Conservation (phyloP, 1,140 invertebrate genomes). For the Drosophila fuyamai region DNA sequence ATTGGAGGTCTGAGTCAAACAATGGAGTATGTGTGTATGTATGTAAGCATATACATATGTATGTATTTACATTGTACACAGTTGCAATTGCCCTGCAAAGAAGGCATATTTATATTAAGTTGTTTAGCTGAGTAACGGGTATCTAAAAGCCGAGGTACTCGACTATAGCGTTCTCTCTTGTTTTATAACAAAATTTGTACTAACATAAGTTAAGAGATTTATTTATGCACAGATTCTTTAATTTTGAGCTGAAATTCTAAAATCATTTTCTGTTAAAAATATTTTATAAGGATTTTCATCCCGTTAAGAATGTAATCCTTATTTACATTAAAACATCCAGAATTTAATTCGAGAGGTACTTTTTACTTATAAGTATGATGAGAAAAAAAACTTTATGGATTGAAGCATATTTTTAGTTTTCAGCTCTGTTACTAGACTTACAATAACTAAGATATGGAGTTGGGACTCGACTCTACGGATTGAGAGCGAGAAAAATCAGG, state of each 20-base stretch:
- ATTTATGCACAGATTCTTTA: not conserved
- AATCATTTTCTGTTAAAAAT: no score
- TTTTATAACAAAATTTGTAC: constrained; percentile 6
- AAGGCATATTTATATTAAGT: no score
- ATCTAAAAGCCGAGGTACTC: no score
- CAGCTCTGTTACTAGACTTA: not conserved
- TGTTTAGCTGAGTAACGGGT: no score
- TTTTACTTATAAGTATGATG: not conserved
- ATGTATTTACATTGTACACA: no score
- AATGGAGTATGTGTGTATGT: no score
- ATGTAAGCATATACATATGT: no score
- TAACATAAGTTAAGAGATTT: not conserved
- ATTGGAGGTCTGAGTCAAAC: no score
- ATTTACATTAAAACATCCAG: not conserved
- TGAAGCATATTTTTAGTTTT: not conserved
- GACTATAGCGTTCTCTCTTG: no score
- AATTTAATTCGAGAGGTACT: not conserved
- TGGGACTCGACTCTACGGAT: not conserved
- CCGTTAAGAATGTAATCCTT: no score
- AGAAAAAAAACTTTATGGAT: constrained; percentile 2
- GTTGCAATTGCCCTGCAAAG: no score
- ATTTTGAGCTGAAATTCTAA: not conserved
- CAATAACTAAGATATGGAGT: constrained; percentile 2
- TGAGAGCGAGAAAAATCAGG: constrained; percentile 29
- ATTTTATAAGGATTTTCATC: no score